Base-by-base conservation (phyloP, 2,113 vertebrate genomes). In the Cichladusa arquata region DNA sequence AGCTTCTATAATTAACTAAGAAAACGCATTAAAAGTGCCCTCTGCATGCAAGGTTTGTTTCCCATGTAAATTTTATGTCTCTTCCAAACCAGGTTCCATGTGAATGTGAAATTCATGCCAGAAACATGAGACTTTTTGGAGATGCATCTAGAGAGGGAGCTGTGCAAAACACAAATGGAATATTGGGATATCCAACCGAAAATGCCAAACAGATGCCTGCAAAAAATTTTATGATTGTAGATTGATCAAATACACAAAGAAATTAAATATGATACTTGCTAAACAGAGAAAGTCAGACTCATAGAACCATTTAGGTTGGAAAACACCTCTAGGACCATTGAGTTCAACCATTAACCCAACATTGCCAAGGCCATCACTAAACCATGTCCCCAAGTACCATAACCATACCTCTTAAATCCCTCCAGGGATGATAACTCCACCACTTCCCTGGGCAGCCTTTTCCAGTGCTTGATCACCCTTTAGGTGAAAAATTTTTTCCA, bases 191-290 rank as follows among this genome's bases (percentile, higher is more conserved):
- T 16, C 15, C 20, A 56, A 20, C 25, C 33, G 14, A 51, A 14
- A 51, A 26, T 7, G 40, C 10, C 0, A 0, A 51, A 74, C 3
- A 50, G 31, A 36, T 1, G 3, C 5, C 57, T 57, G 65, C 11
- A 36, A 81, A 62, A 67, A 28, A 23, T 66, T 74, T 54, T 57
- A 7, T n/a, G 53, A 31, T 11, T 34, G 17, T 26, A 84, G 19
- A 19, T 5, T 22, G 13, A 64, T 36, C n/a, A 45, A 51, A 18
- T 9, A 56, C 11, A 12, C 5, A 34, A 91, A n/a, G 17, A 73
- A 66, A 74, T 64, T 31, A 26, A 44, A 61, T 78, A 42, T 11
- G 1, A 6, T 14, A 26, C 44, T 3, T 1, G 8, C 50, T 70
- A 54, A 87, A 44, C 5, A 44, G 16, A 76, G 12, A 64, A 70